These are phyloP conservation scores for Oceanites oceanicus DNA, from an alignment of 2,113 vertebrate species.

Conservation along the genomic window DNA sequence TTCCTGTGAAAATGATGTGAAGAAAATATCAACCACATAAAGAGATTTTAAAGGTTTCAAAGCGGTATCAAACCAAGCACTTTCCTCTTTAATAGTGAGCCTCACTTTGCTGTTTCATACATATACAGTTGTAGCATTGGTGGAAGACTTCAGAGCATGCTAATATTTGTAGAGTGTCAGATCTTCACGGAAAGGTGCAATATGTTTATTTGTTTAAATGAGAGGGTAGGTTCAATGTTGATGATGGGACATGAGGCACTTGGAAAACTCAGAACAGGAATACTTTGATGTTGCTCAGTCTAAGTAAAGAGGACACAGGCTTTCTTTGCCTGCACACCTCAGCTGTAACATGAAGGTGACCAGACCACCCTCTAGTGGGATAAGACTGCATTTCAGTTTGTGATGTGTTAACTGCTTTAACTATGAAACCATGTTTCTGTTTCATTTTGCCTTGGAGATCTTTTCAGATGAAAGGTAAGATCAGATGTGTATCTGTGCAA, in stretches of 20 bases:
- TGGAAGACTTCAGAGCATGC: neutral
- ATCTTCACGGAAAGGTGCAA: neutral
- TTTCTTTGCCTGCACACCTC: neutral
- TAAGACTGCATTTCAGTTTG: conserved; percentile 27
- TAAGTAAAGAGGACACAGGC: neutral
- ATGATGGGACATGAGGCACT: neutral
- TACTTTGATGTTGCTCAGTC: neutral
- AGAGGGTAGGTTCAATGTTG: neutral
- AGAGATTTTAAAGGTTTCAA: neutral
- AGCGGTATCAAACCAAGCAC: neutral
- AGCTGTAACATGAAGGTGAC: conserved; percentile 30
- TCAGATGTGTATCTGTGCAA: conserved; percentile 1
- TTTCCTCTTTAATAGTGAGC: neutral
- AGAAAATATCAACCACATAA: neutral
- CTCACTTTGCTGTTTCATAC: neutral
- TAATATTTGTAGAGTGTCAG: neutral
- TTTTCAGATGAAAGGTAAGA: conserved; percentile 13
- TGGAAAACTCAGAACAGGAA: neutral
- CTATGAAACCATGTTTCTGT: neutral
- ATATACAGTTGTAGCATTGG: neutral
- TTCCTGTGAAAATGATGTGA: neutral
- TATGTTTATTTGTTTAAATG: neutral
- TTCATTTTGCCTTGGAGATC: conserved; percentile 13
- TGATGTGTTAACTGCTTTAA: neutral
- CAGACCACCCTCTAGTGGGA: conserved; percentile 73